phyloP scores from a whole-genome alignment of 2,113 vertebrate species.

The Conger conger region DNA sequence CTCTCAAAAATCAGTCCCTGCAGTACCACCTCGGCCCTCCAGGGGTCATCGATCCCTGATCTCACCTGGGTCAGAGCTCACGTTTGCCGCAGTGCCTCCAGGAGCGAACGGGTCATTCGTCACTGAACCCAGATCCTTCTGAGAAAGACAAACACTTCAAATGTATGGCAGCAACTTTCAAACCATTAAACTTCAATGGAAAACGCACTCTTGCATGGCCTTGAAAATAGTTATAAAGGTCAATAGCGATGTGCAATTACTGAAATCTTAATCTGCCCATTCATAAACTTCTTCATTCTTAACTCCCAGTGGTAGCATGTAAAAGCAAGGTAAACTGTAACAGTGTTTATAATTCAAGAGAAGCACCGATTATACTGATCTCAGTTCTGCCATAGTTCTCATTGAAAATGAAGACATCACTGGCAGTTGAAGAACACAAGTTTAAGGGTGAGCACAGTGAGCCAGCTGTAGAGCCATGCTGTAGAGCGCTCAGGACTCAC shows the following conservation, averaged over 20 bases:
- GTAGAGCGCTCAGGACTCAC: slow-evolving; percentile 15
- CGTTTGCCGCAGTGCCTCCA: slow-evolving; percentile 81
- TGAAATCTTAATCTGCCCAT: neutral
- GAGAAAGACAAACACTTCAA: slow-evolving; percentile 37
- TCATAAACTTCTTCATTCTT: neutral
- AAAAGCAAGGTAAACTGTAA: neutral
- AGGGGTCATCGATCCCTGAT: slow-evolving; percentile 29
- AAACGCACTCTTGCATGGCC: neutral
- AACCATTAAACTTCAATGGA: neutral
- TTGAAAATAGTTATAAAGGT: neutral
- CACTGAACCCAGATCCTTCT: slow-evolving; percentile 75
- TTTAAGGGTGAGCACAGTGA: neutral
- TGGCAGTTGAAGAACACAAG: neutral
- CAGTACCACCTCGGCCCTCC: slow-evolving; percentile 32
- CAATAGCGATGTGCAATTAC: neutral
- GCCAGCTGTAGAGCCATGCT: neutral
- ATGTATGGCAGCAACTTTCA: neutral
- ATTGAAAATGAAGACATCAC: neutral
- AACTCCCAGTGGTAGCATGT: neutral
- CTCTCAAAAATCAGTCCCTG: slow-evolving; percentile 10
- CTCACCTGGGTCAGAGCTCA: slow-evolving; percentile 82
- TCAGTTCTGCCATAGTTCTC: neutral
- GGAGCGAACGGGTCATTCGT: slow-evolving; percentile 95
- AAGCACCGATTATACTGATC: neutral
- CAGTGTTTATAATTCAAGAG: neutral